A percentile compares a stretch with the other conserved stretches of the same genome.
Conservation (phyloP, 2,888 invertebrate genomes). For the Steinernema carpocapsae region DNA sequence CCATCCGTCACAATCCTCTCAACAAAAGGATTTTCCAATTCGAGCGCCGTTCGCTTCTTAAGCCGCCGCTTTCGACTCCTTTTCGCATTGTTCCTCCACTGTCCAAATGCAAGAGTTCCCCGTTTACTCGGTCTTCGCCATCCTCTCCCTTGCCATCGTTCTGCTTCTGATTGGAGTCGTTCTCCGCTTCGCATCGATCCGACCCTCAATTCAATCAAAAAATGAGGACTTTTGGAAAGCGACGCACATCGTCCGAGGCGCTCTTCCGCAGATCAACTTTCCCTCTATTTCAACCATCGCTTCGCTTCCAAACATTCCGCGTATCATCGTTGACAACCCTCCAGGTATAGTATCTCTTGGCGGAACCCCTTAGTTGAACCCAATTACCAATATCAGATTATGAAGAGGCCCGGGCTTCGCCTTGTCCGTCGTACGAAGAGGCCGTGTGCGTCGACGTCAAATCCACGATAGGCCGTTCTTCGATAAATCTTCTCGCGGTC, state of each 20-base stretch:
- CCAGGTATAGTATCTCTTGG: constrained; percentile 9
- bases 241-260: background rate
- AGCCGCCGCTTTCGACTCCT: background rate
- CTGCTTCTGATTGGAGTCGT: constrained; percentile 14
- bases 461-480: background rate
- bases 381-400: background rate
- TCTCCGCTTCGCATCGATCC: constrained; percentile 4
- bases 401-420: constrained; percentile 17
- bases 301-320: constrained; percentile 11
- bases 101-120: background rate
- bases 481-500: constrained; percentile 20
- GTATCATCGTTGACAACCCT: constrained; percentile 6
- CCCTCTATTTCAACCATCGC: constrained; percentile 22
- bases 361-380: no score
- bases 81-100: background rate
- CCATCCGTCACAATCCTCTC: constrained; percentile 23
- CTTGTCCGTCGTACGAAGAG: constrained; percentile 27
- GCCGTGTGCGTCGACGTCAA: background rate
- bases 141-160: constrained; percentile 4
- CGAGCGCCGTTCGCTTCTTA: background rate
- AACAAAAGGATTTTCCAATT: constrained; percentile 9
- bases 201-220: background rate
- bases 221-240: background rate
- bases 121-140: background rate
- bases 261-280: background rate